A percentile compares a stretch with the other conserved stretches of the same genome.
Evolutionary conservation across 2,888 invertebrate genomes (phyloP).

Genomic region (Meiosimyza decipiens): DNA sequence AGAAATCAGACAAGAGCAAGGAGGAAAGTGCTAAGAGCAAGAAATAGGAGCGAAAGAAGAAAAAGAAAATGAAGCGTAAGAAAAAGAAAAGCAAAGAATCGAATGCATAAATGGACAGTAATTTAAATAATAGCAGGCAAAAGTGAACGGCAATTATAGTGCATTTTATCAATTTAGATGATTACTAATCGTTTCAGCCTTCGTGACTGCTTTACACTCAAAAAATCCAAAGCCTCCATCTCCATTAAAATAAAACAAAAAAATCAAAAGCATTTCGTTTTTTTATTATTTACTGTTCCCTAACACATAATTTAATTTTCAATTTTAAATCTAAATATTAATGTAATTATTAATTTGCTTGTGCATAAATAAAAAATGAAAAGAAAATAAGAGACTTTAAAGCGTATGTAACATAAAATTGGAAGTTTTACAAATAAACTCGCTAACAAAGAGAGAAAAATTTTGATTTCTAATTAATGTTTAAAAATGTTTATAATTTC

Average conservation of each 20-base stretch:
- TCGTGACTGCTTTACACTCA: too few relatives aligned
- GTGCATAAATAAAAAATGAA: constrained; percentile 9
- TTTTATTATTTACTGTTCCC: constrained; percentile 6
- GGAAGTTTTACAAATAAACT: too few relatives aligned
- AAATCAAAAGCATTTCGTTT: constrained; percentile 3
- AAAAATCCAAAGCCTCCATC: too few relatives aligned
- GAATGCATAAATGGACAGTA: constrained; percentile 7
- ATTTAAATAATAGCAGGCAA: neutral
- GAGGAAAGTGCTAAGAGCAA: constrained; percentile 70
- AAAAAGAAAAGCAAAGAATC: constrained; percentile 48
- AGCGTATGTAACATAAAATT: neutral
- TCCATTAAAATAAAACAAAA: constrained; percentile 18
- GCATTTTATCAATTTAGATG: neutral
- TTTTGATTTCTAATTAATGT: too few relatives aligned
- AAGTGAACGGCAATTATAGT: neutral
- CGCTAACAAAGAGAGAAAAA: too few relatives aligned
- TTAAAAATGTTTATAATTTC: too few relatives aligned
- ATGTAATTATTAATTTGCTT: constrained; percentile 17
- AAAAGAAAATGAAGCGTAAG: constrained; percentile 60
- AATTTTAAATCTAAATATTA: constrained; percentile 12
- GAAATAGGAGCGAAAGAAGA: constrained; percentile 63
- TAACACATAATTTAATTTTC: neutral
- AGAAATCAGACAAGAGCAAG: constrained; percentile 73
- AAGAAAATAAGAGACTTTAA: constrained; percentile 12
- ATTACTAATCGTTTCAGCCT: too few relatives aligned